Percentiles rank a stretch among this genome's conserved stretches.
These are phyloP conservation scores for Orthonychiurus folsomi DNA, from an alignment of 2,888 invertebrate genomes.

Conservation along the genomic window DNA sequence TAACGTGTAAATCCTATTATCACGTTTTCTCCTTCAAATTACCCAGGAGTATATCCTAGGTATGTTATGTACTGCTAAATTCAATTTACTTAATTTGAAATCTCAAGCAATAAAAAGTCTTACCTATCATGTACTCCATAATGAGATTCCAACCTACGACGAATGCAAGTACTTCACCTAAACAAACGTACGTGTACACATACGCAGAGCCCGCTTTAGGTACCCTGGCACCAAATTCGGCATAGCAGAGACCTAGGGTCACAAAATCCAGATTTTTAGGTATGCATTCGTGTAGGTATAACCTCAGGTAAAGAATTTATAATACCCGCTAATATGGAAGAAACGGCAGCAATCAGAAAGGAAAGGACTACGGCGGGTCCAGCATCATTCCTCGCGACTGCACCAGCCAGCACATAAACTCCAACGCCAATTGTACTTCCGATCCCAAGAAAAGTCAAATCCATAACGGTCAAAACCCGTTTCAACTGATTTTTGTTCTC, in stretches of 20 bases:
- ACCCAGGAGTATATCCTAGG: no score
- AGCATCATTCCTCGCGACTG: slow-evolving; percentile 72
- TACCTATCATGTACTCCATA: slow-evolving; percentile 72
- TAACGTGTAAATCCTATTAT: neutral
- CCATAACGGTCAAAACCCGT: slow-evolving; percentile 4
- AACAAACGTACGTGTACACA: slow-evolving; percentile 83
- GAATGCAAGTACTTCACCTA: slow-evolving; percentile 84
- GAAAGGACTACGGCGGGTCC: slow-evolving; percentile 86
- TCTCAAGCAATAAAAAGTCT: no score
- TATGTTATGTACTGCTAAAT: neutral
- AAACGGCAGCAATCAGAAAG: slow-evolving; percentile 84
- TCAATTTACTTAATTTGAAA: neutral
- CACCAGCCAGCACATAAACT: slow-evolving; percentile 84
- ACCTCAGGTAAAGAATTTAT: neutral
- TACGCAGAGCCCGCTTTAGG: slow-evolving; percentile 87
- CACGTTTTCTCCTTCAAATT: no score
- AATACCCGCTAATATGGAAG: slow-evolving; percentile 79
- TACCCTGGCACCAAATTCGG: slow-evolving; percentile 79
- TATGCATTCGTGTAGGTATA: no score
- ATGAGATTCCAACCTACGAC: slow-evolving; percentile 91
- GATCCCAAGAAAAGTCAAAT: slow-evolving; percentile 50
- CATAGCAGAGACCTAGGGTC: slow-evolving; percentile 70
- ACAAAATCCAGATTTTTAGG: neutral
- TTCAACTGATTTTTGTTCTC: slow-evolving; percentile 16
- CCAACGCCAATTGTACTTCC: slow-evolving; percentile 87